These are phyloP conservation scores for Pristionchus fissidentatus DNA, from an alignment of 2,888 invertebrate species.

Conservation along the genomic window DNA sequence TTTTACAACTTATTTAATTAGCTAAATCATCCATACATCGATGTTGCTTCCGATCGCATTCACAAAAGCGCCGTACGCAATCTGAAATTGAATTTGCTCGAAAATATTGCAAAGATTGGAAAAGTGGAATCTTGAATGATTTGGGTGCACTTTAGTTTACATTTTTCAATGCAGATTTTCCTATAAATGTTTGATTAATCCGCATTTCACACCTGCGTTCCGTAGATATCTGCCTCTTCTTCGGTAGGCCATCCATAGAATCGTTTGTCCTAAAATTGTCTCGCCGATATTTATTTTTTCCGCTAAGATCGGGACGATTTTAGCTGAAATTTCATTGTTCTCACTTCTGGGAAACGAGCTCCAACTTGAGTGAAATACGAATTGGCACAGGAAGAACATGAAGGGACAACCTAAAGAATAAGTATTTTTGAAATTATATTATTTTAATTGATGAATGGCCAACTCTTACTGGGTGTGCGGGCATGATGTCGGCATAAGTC, in stretches of 20 bases:
- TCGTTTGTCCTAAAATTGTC: neutral
- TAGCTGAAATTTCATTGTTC: too few species aligned
- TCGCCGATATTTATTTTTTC: neutral
- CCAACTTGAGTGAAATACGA: neutral
- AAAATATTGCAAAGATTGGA: neutral
- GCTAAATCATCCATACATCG: neutral
- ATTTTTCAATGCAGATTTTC: too few species aligned
- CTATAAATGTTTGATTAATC: too few species aligned
- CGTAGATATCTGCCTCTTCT: neutral
- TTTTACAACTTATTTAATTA: neutral
- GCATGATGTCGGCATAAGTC: neutral
- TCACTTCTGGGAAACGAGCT: neutral
- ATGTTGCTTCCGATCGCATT: neutral
- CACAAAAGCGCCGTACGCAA: neutral
- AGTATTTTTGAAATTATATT: neutral
- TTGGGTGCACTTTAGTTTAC: too few species aligned
- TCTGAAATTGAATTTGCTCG: neutral
- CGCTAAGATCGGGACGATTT: neutral
- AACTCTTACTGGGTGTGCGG: neutral
- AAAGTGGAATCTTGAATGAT: neutral
- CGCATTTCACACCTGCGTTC: conserved; percentile 6
- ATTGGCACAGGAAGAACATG: neutral
- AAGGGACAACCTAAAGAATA: neutral
- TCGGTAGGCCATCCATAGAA: neutral
- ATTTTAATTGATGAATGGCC: neutral